Evolutionary conservation across 2,113 vertebrate genomes (phyloP), one percentile per base, ranked within the genome.

Genomic region (Himantopus leucocephalus): DNA sequence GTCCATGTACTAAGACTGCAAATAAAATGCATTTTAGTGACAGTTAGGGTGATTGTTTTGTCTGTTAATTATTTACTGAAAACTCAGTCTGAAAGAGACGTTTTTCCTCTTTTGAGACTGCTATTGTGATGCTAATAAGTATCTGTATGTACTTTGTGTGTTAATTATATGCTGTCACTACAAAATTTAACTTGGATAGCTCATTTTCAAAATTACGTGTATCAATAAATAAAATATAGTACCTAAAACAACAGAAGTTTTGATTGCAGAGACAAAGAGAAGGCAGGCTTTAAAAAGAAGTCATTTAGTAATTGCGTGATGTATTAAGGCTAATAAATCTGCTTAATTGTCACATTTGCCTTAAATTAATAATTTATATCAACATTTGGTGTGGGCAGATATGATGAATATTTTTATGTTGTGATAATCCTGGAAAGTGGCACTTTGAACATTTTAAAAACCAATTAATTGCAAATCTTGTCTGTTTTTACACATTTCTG

Each of bases 361-460:
- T 94, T 93, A 93, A 92, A 94, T 96, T 96, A 96, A 94, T 97
- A 94, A 95, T 96, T 94, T 97, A 90, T 94, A 79, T 58, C 77
- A 92, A 92, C 94, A 95, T 94, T 97, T 96, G 94, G 88, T 90
- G 82, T 84, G 77, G 86, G 80, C 64, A 97, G 86, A 94, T 92
- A 95, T 5, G 56, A 95, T 94, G 90, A 96, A 96, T 94, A 85
- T 91, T 94, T 97, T 96, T 85, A 34, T 78, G 86, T 92, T 92
- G 91, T 3, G 3, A 86, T 72, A 47, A 91, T 93, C 39, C 45
- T 34, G 27, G 34, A 16, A 93, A 94, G 73, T n/a, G 39, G 43
- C 88, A 64, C 47, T 94, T 94, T 16, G 75, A 96, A 58, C 43
- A 24, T 29, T 89, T 94, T 22, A 68, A 92, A 74, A 95, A 95